Evolutionary conservation across 2,888 invertebrate genomes (phyloP).

Genomic region (Drosophila eohydei): DNA sequence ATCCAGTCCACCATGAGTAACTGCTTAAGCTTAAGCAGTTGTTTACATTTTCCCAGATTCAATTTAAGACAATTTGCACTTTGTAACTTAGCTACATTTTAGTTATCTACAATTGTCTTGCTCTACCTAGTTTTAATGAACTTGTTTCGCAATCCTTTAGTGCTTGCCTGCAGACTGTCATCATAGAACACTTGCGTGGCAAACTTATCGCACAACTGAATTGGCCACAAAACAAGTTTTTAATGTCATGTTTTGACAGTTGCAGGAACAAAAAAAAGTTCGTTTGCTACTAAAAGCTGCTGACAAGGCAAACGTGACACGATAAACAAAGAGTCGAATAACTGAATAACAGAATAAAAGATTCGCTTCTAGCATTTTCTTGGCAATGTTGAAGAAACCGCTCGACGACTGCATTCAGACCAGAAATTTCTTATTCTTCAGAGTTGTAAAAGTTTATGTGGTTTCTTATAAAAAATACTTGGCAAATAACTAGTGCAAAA

Average conservation of each 20-base stretch:
- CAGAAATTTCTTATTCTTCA: too few species aligned
- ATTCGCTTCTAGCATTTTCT: background rate
- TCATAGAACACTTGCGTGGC: background rate
- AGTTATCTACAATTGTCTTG: background rate
- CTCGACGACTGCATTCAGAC: background rate
- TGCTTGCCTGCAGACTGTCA: background rate
- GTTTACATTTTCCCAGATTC: background rate
- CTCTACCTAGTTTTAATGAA: background rate
- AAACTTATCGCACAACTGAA: conserved; percentile 8
- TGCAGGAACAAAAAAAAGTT: background rate
- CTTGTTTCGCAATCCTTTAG: background rate
- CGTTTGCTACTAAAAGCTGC: conserved; percentile 1
- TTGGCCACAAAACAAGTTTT: conserved; percentile 16
- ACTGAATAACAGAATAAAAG: background rate
- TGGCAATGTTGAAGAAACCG: background rate
- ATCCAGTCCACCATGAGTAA: too few species aligned
- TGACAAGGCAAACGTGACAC: background rate
- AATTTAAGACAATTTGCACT: background rate
- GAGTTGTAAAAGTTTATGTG: background rate
- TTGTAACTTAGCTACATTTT: background rate
- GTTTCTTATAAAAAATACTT: background rate
- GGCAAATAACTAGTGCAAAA: background rate
- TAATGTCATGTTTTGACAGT: conserved; percentile 16
- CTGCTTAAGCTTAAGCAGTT: too few species aligned
- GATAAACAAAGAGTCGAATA: conserved; percentile 2